Base-by-base conservation (phyloP, 2,888 invertebrate species). In the Laspeyria flexula region DNA sequence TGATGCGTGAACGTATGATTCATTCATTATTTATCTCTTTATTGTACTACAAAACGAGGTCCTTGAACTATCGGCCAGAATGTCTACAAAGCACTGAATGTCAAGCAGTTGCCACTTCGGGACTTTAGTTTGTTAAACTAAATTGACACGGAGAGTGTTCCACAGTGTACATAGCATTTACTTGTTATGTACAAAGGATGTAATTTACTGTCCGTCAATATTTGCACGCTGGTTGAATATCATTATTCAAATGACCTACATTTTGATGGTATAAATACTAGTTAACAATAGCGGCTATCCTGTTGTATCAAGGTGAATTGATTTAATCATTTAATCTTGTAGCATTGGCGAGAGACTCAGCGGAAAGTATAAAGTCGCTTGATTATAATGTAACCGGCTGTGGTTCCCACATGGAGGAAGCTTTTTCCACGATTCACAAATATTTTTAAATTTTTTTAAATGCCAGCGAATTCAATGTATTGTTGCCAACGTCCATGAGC, bases 11-110 rank as follows among this genome's bases (percentile, higher is more conserved):
- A 52, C 48, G 38, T 49, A 42, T 33, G 34, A 38, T 39, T 41
- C 52, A 65, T 61, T 62, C 47, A 56, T 53, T 65, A 71, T 73
- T 68, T 66, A 73, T 64, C 50, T 64, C 15, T 37, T 66, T 55
- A 62, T 71, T 72, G 63, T 64, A 37, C 39, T 18, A 53, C 39
- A 47, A 63, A 71, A 55, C 50, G 38, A 58, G 68, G 60, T 64
- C 71, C 67, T 71, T 68, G 67, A 71, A 67, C 65, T 68, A 66
- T 66, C 25, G 43, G 31, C 54, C 51, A 39, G 55, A 40, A 61
- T 55, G 51, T 61, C 37, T 58, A 49, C 46, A 41, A 40, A 34
- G 34, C 31, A 42, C 34, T 53, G 66, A 59, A 62, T 66, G 59
- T 54, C 63, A 66, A 58, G 35, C 29, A 35, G 51, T 52, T 39